These are phyloP conservation scores for Crotalus viridis DNA, from an alignment of 2,113 vertebrate genomes.

Conservation along the genomic window DNA sequence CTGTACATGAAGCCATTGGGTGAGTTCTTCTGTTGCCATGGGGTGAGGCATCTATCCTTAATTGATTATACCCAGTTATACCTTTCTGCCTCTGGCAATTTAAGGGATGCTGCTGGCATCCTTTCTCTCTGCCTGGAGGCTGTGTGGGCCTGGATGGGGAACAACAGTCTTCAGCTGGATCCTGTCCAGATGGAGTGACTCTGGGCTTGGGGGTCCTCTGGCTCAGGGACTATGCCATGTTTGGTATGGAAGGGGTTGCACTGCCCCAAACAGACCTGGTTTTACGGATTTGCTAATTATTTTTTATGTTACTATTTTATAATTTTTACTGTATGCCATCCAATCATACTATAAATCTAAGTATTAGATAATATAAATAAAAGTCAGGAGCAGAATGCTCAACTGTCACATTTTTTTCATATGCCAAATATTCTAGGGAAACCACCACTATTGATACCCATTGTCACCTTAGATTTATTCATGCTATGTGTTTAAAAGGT, in stretches of 20 bases:
- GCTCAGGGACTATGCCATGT: neutral
- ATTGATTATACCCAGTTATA: neutral
- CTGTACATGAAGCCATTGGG: neutral
- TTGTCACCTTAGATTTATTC: neutral
- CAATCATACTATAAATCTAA: neutral
- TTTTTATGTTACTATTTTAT: neutral
- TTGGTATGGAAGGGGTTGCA: neutral
- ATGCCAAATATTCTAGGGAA: constrained; percentile 4
- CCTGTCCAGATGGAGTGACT: neutral
- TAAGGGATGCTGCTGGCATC: neutral
- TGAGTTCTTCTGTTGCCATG: neutral
- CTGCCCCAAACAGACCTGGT: neutral
- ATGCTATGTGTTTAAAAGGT: neutral
- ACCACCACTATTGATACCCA: neutral
- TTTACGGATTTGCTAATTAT: neutral
- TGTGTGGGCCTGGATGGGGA: neutral
- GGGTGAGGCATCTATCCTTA: neutral
- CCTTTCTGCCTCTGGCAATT: neutral
- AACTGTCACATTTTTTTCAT: neutral
- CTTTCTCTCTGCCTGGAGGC: neutral
- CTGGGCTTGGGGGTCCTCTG: neutral
- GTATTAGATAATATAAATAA: neutral
- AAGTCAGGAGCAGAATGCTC: neutral
- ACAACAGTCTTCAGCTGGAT: neutral
- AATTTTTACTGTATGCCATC: neutral